phyloP scores from a whole-genome alignment of 2,113 vertebrate genomes.

The Tychaedon coryphoeus region DNA sequence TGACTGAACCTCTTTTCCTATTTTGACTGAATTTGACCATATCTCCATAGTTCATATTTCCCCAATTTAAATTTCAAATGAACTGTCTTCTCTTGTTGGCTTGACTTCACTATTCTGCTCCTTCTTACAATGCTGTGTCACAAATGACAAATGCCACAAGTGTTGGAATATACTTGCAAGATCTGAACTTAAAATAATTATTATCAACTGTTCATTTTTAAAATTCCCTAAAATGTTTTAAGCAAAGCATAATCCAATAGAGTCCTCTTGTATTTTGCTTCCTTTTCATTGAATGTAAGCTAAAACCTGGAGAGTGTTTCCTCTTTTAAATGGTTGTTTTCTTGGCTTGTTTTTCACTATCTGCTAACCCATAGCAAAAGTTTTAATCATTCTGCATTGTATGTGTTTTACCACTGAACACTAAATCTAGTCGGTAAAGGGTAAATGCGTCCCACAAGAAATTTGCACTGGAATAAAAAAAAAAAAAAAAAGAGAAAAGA shows the following conservation, averaged over 20 bases:
- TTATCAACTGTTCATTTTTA: neutral
- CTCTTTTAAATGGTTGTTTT: neutral
- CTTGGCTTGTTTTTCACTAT: neutral
- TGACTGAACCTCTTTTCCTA: neutral
- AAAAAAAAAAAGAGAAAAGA: neutral
- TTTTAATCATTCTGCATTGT: accelerated
- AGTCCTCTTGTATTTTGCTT: neutral
- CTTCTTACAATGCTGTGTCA: neutral
- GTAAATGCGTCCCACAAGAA: neutral
- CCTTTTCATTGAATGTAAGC: neutral
- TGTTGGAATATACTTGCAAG: neutral
- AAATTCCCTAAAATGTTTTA: neutral
- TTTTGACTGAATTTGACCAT: neutral
- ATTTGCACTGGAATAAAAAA: neutral
- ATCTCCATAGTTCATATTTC: neutral
- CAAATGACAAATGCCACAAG: neutral
- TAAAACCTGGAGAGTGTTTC: neutral
- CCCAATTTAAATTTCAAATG: neutral
- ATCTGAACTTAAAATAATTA: neutral
- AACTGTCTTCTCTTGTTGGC: neutral
- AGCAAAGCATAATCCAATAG: neutral
- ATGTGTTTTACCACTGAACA: neutral
- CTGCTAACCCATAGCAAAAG: neutral
- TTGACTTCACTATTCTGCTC: neutral
- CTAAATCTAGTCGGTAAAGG: neutral